A percentile compares a stretch with the other conserved stretches of the same genome.
Conservation (phyloP, 2,113 vertebrate species). For the Salminus brasiliensis region DNA sequence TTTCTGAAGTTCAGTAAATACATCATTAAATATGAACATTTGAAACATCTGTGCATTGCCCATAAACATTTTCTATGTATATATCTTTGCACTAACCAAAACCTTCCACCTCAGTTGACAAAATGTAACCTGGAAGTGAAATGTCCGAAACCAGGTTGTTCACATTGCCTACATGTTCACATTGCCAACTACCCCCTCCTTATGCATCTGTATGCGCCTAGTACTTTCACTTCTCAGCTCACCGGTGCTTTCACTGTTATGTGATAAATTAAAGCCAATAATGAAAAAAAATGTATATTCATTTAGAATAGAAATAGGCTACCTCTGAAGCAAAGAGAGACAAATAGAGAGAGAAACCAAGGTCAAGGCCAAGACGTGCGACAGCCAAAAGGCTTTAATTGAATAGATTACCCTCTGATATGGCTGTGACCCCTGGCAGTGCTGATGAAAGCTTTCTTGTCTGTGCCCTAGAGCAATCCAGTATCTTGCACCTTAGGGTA, state of each 20-base stretch:
- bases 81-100: no score
- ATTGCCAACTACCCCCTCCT: not conserved
- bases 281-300: not conserved
- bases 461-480: conserved; percentile 63
- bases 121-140: not conserved
- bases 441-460: conserved; percentile 69
- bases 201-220: not conserved
- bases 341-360: not conserved
- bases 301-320: not conserved
- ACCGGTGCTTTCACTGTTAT: not conserved
- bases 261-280: not conserved
- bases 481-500: conserved; percentile 53
- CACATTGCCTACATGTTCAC: not conserved
- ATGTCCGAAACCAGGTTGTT: not conserved
- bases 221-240: not conserved
- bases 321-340: not conserved
- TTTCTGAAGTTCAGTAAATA: no score
- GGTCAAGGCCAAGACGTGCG: conserved; percentile 47
- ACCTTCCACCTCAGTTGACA: no score
- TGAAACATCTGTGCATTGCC: no score
- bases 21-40: no score
- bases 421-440: conserved; percentile 57
- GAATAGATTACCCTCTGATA: conserved; percentile 60
- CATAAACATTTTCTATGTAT: no score
- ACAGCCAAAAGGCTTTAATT: conserved; percentile 53